Evolutionary conservation across 2,888 invertebrate species (phyloP).

Genomic region (Netelia virgata): DNA sequence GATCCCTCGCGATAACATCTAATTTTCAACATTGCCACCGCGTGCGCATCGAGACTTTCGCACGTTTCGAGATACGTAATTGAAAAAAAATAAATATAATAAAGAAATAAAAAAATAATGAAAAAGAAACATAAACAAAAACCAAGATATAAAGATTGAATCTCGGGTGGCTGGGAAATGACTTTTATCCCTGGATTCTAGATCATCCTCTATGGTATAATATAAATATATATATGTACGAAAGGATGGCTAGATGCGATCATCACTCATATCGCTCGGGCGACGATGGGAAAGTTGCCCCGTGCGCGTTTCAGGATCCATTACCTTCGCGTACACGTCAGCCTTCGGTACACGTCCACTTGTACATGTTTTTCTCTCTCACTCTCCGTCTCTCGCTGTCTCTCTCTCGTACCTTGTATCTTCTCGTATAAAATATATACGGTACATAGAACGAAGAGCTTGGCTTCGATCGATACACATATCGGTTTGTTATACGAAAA

Average conservation of each 20-base stretch:
- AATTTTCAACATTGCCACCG: slow-evolving; percentile 20
- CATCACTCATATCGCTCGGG: slow-evolving; percentile 72
- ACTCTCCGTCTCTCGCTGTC: background rate
- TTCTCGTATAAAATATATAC: slow-evolving; percentile 5
- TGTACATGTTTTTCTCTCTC: slow-evolving; percentile 18
- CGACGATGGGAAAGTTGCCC: slow-evolving; percentile 71
- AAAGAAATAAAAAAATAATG: too few species aligned
- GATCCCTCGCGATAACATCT: slow-evolving; percentile 3
- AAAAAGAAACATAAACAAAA: background rate
- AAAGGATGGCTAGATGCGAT: slow-evolving; percentile 63
- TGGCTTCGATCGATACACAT: slow-evolving; percentile 71
- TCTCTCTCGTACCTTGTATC: slow-evolving; percentile 14
- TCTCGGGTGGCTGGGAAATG: slow-evolving; percentile 50
- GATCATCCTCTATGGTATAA: slow-evolving; percentile 41
- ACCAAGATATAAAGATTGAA: slow-evolving; percentile 28
- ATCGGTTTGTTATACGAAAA: slow-evolving; percentile 73
- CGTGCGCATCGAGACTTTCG: slow-evolving; percentile 43
- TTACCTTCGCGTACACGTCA: slow-evolving; percentile 65
- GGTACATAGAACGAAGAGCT: slow-evolving; percentile 10
- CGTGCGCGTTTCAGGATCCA: slow-evolving; percentile 69
- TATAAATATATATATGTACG: slow-evolving; percentile 7
- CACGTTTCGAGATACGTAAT: slow-evolving; percentile 43
- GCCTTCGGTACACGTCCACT: slow-evolving; percentile 42
- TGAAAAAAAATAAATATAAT: background rate
- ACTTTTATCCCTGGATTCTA: slow-evolving; percentile 41